Evolutionary conservation across 2,113 vertebrate species (phyloP).

Genomic region (Stegostoma tigrinum): DNA sequence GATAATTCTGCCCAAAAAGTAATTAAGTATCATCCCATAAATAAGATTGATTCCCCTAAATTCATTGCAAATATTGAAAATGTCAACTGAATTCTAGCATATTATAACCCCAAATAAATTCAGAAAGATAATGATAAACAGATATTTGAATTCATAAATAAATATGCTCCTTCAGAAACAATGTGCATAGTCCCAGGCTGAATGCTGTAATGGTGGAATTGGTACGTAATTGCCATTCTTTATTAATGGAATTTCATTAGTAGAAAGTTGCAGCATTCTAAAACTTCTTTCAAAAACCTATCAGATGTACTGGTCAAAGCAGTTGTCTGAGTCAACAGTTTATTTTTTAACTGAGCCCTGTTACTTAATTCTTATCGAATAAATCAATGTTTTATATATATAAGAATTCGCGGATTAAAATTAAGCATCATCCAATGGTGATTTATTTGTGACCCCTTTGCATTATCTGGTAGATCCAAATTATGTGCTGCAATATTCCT

Average conservation of each 20-base stretch:
- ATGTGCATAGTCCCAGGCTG: background rate
- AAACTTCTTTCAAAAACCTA: background rate
- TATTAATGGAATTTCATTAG: constrained; percentile 14
- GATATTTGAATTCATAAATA: background rate
- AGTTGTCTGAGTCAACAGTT: background rate
- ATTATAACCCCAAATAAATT: background rate
- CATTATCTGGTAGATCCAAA: background rate
- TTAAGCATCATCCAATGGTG: too few relatives aligned
- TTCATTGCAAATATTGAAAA: constrained; percentile 17
- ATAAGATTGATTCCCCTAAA: constrained; percentile 31
- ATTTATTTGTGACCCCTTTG: background rate
- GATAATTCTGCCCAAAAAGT: constrained; percentile 5
- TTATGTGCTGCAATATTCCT: background rate
- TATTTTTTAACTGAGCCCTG: background rate
- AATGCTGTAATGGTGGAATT: background rate
- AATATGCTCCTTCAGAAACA: background rate
- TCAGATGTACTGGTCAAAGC: background rate
- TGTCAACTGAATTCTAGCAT: background rate
- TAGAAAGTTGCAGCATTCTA: background rate
- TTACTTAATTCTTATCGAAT: background rate
- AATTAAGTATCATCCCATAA: constrained; percentile 27
- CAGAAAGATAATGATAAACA: background rate
- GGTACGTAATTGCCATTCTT: background rate
- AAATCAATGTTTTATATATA: background rate
- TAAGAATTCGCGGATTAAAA: background rate